Evolutionary conservation across 2,888 invertebrate species (phyloP).

Genomic region (Rotaria magnacalcarata): DNA sequence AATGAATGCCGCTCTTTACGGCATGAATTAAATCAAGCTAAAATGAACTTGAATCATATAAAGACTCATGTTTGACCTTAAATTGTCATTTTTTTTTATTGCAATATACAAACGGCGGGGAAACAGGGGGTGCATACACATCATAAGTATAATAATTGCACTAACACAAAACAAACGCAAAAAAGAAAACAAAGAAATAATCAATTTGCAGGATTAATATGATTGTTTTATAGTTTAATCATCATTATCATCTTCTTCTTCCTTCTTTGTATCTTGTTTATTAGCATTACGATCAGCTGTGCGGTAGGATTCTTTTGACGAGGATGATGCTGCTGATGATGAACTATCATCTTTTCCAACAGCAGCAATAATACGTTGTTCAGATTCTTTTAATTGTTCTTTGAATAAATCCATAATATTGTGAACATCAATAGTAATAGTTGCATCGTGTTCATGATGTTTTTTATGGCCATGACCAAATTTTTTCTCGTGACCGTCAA

Average conservation of each 20-base stretch:
- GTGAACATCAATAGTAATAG: not conserved
- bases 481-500: not conserved
- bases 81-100: not conserved
- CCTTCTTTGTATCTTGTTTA: not conserved
- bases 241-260: not conserved
- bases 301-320: not conserved
- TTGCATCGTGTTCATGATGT: not conserved
- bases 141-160: not conserved
- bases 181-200: not conserved
- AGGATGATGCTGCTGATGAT: not conserved
- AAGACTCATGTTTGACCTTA: constrained; percentile 36
- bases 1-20: constrained; percentile 61
- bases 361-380: not conserved
- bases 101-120: not conserved
- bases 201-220: not conserved
- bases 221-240: not conserved
- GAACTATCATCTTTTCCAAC: not conserved
- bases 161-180: not conserved
- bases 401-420: not conserved
- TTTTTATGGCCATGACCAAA: not conserved
- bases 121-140: not conserved
- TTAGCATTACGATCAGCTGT: not conserved
- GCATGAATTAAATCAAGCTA: constrained; percentile 62
- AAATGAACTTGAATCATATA: constrained; percentile 57
- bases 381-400: not conserved